Evolutionary conservation across 2,888 invertebrate genomes (phyloP), one percentile per base, ranked within the genome.

Genomic region (Dasypogon diadema): DNA sequence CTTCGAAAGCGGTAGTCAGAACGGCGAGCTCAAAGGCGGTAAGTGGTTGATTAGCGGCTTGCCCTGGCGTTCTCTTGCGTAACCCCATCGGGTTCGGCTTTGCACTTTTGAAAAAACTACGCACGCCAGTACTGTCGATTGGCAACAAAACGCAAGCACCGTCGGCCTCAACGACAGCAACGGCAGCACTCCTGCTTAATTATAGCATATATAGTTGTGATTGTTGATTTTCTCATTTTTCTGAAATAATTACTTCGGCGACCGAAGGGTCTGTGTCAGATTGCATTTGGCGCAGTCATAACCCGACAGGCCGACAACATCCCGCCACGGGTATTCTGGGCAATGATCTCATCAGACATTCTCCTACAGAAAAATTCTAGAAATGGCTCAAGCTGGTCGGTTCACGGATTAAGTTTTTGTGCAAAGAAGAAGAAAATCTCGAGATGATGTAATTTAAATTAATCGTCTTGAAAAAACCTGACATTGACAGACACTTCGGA

Each of bases 11-110:
- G 54, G 54, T 34, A 54, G 54, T 70, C 70, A 54, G 54, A 70
- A 70, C 51, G 54, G 34, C 70, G 34, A 70, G 70, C 70, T 70
- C 70, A 70, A 70, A 70, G 70, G 70, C 70, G 70, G 54, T 54
- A 34, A 30, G 34, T 30, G 54, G 51, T 48, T 68, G 68, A 70
- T 70, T 70, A 54, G 70, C 70, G 54, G 70, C 22, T 51, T 54
- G 70, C 54, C 68, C 70, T 70, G 70, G 70, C 70, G 70, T 70
- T 54, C 68, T 70, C 51, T 70, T 70, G 54, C 54, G 54, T 70
- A 70, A 70, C 12, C 18, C 54, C 30, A 12, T 10, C 12, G 10
- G 48, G 30, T 30, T 68, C 18, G 30, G 30, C 18, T 68, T 54
- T 54, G 54, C 70, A 54, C 30, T 54, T 54, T 70, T 70, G 16